A percentile compares a stretch with the other conserved stretches of the same genome.
Conservation (phyloP, 2,888 invertebrate genomes). For the Archips crataeganus region DNA sequence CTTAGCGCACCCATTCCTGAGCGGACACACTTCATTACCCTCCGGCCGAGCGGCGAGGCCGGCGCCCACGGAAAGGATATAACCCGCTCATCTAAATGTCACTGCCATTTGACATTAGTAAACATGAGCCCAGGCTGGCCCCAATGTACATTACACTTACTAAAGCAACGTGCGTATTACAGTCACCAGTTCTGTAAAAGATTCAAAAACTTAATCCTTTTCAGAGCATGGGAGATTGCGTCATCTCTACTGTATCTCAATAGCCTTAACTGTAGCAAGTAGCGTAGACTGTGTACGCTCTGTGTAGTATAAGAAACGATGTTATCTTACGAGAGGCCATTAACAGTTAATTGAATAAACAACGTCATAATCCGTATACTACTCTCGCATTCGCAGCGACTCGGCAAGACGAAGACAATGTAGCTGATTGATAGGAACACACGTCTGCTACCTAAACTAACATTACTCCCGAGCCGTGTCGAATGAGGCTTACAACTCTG, state of each 20-base stretch:
- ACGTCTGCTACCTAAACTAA: conserved; percentile 22
- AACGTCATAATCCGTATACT: conserved; percentile 38
- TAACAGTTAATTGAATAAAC: conserved; percentile 41
- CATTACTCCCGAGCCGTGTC: conserved; percentile 21
- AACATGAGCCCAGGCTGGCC: conserved; percentile 29
- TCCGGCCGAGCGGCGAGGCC: conserved; percentile 44
- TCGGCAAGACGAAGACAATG: conserved; percentile 25
- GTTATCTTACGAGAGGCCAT: conserved; percentile 38
- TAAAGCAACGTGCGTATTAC: neutral
- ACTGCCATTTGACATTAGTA: conserved; percentile 42
- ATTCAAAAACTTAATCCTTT: neutral
- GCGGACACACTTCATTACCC: conserved; percentile 67
- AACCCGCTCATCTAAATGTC: conserved; percentile 49
- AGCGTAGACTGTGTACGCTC: conserved; percentile 6
- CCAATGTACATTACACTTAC: conserved; percentile 6
- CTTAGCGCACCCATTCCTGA: conserved; percentile 65
- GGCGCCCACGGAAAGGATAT: conserved; percentile 50
- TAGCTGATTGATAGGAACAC: conserved; percentile 26
- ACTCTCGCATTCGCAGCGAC: conserved; percentile 24
- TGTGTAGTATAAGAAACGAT: conserved; percentile 21
- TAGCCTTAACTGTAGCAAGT: neutral
- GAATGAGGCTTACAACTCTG: conserved; percentile 35
- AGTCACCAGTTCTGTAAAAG: neutral
- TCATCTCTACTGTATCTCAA: conserved; percentile 24
- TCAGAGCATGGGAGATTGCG: conserved; percentile 21